phyloP scores from a whole-genome alignment of 2,888 invertebrate genomes.

The Xylota sylvarum region DNA sequence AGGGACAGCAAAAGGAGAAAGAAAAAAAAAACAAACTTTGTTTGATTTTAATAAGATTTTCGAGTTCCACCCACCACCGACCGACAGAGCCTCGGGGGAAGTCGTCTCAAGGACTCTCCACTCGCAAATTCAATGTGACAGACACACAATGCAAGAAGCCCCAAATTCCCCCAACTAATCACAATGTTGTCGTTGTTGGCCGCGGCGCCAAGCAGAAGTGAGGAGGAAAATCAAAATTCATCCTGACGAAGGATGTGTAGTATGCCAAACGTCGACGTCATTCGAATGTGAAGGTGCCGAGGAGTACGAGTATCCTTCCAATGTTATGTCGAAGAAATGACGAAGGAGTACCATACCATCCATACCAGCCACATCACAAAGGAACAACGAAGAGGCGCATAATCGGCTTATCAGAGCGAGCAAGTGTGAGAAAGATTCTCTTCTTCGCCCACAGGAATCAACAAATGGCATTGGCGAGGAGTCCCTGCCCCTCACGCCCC shows the following conservation, averaged over 20 bases:
- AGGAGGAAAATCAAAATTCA: slow-evolving; percentile 48
- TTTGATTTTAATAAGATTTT: slow-evolving; percentile 72
- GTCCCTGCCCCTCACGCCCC: neutral
- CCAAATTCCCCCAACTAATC: slow-evolving; percentile 75
- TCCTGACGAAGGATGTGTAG: slow-evolving; percentile 40
- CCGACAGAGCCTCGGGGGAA: slow-evolving; percentile 18
- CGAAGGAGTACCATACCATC: slow-evolving; percentile 35
- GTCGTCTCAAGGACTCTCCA: slow-evolving; percentile 65
- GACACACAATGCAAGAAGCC: slow-evolving; percentile 55
- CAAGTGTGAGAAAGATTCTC: slow-evolving; percentile 14
- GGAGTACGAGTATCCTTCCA: slow-evolving; percentile 28
- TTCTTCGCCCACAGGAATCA: slow-evolving; percentile 67
- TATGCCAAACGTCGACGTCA: slow-evolving; percentile 14
- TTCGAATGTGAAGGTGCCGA: slow-evolving; percentile 22
- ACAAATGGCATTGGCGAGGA: slow-evolving; percentile 65
- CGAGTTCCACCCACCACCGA: slow-evolving; percentile 31
- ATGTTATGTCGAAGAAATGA: slow-evolving; percentile 53
- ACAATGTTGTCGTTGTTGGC: slow-evolving; percentile 36
- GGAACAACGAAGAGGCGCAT: slow-evolving; percentile 56
- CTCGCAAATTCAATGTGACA: slow-evolving; percentile 60
- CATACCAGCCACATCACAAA: slow-evolving; percentile 39
- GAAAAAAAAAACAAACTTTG: neutral
- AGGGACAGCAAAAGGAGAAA: neutral
- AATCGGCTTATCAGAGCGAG: slow-evolving; percentile 71
- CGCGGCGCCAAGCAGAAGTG: slow-evolving; percentile 34